These are phyloP conservation scores for Toxotes lorentzi DNA, from an alignment of 2,797 vertebrate species.

Conservation along the genomic window DNA sequence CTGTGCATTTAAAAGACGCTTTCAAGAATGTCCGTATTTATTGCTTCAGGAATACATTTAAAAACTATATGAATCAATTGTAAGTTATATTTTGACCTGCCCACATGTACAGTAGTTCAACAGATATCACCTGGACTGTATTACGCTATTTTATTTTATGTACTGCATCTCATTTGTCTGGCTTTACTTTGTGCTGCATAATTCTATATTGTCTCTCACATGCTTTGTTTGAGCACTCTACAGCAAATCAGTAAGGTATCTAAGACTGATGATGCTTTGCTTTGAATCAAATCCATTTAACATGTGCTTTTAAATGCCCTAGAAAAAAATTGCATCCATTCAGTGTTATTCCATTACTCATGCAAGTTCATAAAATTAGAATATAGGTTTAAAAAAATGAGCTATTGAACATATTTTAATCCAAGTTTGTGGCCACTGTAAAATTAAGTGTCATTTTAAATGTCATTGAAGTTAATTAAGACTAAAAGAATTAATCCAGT, in stretches of 20 bases:
- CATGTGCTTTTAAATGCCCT: background rate
- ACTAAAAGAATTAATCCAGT: background rate
- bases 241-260: background rate
- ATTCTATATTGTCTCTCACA: background rate
- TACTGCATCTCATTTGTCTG: background rate
- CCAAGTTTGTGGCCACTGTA: background rate
- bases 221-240: background rate
- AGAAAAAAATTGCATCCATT: background rate
- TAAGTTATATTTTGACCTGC: background rate
- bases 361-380: background rate
- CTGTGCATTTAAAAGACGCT: background rate
- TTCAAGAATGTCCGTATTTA: background rate
- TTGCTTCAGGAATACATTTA: no score
- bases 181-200: background rate
- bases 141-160: background rate
- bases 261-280: background rate
- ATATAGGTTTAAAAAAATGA: background rate
- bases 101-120: no score
- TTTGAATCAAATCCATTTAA: background rate
- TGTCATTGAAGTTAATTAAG: background rate
- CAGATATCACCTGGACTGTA: no score
- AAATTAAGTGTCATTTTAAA: constrained; percentile 2
- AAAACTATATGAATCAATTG: no score
- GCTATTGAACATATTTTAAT: background rate
- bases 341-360: background rate